phyloP scores from a whole-genome alignment of 2,797 vertebrate species.

The Typhlichthys subterraneus region DNA sequence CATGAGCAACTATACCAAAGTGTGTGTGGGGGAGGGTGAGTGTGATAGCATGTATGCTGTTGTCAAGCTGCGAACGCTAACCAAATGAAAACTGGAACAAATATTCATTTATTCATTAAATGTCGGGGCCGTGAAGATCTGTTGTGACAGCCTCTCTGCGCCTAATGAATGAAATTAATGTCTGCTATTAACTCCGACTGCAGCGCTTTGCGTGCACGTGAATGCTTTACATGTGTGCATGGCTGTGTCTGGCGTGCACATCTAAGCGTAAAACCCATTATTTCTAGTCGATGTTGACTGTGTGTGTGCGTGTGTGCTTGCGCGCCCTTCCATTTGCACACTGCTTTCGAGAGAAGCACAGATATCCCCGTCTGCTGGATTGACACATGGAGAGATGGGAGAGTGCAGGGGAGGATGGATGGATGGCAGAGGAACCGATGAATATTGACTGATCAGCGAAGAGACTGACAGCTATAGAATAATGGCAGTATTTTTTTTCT shows the following conservation, averaged over 20 bases:
- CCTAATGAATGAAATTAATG: conserved; percentile 80
- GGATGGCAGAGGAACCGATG: conserved; percentile 64
- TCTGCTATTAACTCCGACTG: conserved; percentile 65
- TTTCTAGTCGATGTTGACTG: neutral
- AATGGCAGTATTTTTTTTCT: conserved; percentile 53
- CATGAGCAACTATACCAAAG: neutral
- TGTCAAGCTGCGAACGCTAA: conserved; percentile 47
- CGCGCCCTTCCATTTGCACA: neutral
- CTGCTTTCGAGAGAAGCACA: conserved; percentile 29
- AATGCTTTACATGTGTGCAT: conserved; percentile 3
- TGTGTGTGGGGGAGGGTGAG: conserved; percentile 19
- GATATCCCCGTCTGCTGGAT: conserved; percentile 62
- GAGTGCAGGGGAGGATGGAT: conserved; percentile 73
- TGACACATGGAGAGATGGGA: conserved; percentile 73
- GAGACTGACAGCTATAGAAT: conserved; percentile 73
- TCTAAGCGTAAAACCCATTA: no score
- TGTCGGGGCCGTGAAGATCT: conserved; percentile 64
- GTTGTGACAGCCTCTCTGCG: conserved; percentile 72
- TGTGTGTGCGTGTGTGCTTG: conserved; percentile 1
- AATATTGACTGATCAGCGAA: conserved; percentile 75
- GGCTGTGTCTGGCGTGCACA: neutral
- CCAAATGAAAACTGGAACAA: conserved; percentile 69
- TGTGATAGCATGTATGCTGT: conserved; percentile 24
- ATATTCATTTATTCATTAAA: conserved; percentile 87
- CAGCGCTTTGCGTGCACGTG: conserved; percentile 2